Evolutionary conservation across 1,140 invertebrate genomes (phyloP).

Genomic region (Cheumatopsyche charites): DNA sequence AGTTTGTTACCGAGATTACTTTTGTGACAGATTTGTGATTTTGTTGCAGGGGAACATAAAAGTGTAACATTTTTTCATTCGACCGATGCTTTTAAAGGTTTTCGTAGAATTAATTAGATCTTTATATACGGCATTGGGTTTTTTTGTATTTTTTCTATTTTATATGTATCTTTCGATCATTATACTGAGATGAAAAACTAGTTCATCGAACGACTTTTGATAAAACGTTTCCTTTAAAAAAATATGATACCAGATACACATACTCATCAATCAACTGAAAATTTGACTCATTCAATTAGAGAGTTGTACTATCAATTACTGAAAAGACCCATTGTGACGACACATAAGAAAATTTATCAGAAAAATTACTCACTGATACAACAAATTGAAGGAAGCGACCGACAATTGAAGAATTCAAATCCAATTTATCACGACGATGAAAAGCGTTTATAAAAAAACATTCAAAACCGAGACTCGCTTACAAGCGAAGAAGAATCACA

Average conservation of each 20-base stretch:
- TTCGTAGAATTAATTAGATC: slow-evolving; percentile 35
- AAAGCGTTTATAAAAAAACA: neutral
- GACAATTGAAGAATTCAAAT: too few species aligned
- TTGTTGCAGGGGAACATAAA: slow-evolving; percentile 34
- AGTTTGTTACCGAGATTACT: slow-evolving; percentile 31
- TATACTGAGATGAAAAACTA: slow-evolving; percentile 11
- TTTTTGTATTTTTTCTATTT: slow-evolving; percentile 11
- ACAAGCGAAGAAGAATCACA: neutral
- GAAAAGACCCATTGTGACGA: too few species aligned
- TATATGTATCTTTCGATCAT: neutral
- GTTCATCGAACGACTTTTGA: slow-evolving; percentile 26
- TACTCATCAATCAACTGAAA: slow-evolving; percentile 26
- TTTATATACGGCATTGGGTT: slow-evolving; percentile 20
- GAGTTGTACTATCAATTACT: slow-evolving; percentile 14
- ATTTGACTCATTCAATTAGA: slow-evolving; percentile 30
- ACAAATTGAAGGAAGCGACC: too few species aligned
- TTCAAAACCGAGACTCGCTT: neutral
- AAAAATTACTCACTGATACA: neutral
- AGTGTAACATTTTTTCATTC: slow-evolving; percentile 33
- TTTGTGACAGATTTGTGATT: slow-evolving; percentile 41
- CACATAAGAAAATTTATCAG: neutral
- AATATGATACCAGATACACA: slow-evolving; percentile 6
- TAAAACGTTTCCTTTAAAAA: slow-evolving; percentile 13
- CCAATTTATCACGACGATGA: neutral
- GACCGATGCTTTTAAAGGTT: neutral